Conservation (phyloP, 2,797 vertebrate species). For the Sebastes umbrosus region DNA sequence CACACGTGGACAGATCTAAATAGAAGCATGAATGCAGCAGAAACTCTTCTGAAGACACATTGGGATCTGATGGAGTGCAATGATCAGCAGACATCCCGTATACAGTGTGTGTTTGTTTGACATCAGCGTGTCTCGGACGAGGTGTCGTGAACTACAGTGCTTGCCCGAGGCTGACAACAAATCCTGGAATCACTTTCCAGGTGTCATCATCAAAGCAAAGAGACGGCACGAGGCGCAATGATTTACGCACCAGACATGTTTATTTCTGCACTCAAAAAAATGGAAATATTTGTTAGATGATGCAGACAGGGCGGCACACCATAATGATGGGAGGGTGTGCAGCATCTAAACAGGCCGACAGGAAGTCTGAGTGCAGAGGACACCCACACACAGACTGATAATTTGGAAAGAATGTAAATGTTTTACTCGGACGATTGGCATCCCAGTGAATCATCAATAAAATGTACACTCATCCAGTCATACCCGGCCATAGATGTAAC, state of each 20-base stretch:
- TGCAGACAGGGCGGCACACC: not conserved
- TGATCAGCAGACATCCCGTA: not conserved
- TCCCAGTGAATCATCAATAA: not conserved
- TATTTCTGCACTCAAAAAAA: conserved; percentile 7
- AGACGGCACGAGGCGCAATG: not conserved
- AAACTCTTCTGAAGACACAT: not conserved
- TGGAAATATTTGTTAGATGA: conserved; percentile 26
- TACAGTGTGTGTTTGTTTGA: conserved; percentile 1
- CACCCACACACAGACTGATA: not conserved
- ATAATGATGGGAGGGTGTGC: not conserved
- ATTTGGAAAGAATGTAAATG: not conserved
- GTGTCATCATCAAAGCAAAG: conserved; percentile 52
- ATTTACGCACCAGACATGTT: conserved; percentile 45
- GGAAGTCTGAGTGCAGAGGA: conserved; percentile 3
- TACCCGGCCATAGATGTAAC: not conserved
- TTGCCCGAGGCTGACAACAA: conserved; percentile 22
- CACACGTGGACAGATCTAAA: not conserved
- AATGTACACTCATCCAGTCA: not conserved
- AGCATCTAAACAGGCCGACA: conserved; percentile 1
- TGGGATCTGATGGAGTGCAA: not conserved
- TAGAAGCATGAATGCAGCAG: not conserved
- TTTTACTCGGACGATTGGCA: not conserved
- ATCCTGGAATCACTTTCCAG: conserved; percentile 41
- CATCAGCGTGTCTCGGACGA: conserved; percentile 4
- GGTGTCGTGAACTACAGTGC: not conserved